Percentiles rank a stretch among this genome's conserved stretches.
Conservation (phyloP, 2,888 invertebrate species). For the Exocentrus adspersus region DNA sequence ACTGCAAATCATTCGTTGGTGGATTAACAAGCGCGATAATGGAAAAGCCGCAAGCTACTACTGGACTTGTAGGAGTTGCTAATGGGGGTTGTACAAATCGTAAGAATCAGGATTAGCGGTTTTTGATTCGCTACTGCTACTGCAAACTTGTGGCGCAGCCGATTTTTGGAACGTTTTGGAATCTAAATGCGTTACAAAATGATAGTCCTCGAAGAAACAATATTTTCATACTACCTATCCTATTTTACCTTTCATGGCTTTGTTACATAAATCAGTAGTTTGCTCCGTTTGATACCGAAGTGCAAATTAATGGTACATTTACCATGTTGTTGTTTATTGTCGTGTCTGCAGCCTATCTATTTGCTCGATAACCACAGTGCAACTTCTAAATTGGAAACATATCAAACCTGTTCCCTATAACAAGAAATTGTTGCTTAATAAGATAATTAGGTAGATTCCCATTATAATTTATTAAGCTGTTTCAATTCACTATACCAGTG, state of each 20-base stretch:
- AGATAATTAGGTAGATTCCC: constrained; percentile 29
- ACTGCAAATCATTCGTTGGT: constrained; percentile 13
- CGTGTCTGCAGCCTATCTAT: constrained; percentile 9
- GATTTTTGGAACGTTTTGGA: no score
- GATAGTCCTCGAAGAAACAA: no score
- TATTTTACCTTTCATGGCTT: no score
- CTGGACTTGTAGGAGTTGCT: constrained; percentile 6
- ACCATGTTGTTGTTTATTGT: constrained; percentile 12
- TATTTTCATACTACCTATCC: background rate
- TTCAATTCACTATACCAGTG: constrained; percentile 23
- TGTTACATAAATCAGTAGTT: background rate
- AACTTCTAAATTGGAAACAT: constrained; percentile 11
- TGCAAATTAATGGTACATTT: constrained; percentile 2
- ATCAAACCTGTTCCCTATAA: constrained; percentile 24
- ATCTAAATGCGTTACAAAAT: no score
- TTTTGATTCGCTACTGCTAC: background rate
- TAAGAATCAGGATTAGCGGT: background rate
- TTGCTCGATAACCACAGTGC: constrained; percentile 11
- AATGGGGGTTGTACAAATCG: constrained; percentile 4
- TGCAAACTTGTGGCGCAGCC: background rate
- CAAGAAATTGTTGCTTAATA: constrained; percentile 26
- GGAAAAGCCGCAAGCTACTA: background rate
- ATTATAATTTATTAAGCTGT: constrained; percentile 27
- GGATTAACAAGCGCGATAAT: constrained; percentile 3
- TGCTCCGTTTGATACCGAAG: background rate